phyloP scores from a whole-genome alignment of 2,888 invertebrate genomes.

The Cantharis nigra region DNA sequence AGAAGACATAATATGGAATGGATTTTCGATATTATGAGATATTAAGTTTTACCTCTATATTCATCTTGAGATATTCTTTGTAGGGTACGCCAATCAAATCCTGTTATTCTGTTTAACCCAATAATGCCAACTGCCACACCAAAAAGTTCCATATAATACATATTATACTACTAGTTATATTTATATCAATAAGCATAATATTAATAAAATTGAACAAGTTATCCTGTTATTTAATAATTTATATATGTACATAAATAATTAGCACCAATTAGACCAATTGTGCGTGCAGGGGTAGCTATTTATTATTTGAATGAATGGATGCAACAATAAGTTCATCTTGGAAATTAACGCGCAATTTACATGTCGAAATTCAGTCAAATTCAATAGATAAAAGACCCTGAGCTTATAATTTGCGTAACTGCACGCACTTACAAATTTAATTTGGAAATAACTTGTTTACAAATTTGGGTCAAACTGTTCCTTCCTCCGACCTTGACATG shows the following conservation, averaged over 20 bases:
- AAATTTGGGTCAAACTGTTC: slow-evolving; percentile 43
- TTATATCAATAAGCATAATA: neutral
- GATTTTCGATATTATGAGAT: too few relatives aligned
- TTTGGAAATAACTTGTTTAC: slow-evolving; percentile 25
- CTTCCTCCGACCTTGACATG: slow-evolving; percentile 47
- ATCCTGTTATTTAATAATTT: neutral
- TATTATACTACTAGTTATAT: too few relatives aligned
- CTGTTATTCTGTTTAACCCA: too few relatives aligned
- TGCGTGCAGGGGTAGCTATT: neutral
- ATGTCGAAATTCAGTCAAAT: neutral
- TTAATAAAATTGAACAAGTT: neutral
- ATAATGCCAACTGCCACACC: too few relatives aligned
- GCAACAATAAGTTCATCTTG: neutral
- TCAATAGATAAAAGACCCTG: slow-evolving; percentile 7
- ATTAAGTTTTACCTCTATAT: too few relatives aligned
- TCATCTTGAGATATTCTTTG: too few relatives aligned
- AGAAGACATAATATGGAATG: too few relatives aligned
- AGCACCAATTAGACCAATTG: neutral
- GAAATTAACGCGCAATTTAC: neutral
- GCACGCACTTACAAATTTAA: slow-evolving; percentile 20
- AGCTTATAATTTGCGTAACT: slow-evolving; percentile 8
- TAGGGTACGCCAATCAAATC: too few relatives aligned
- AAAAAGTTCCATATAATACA: too few relatives aligned
- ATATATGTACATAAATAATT: neutral
- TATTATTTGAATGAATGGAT: neutral